Percentiles rank a stretch among this genome's conserved stretches.
These are phyloP conservation scores for Griposia aprilina DNA, from an alignment of 2,888 invertebrate genomes.

Conservation along the genomic window DNA sequence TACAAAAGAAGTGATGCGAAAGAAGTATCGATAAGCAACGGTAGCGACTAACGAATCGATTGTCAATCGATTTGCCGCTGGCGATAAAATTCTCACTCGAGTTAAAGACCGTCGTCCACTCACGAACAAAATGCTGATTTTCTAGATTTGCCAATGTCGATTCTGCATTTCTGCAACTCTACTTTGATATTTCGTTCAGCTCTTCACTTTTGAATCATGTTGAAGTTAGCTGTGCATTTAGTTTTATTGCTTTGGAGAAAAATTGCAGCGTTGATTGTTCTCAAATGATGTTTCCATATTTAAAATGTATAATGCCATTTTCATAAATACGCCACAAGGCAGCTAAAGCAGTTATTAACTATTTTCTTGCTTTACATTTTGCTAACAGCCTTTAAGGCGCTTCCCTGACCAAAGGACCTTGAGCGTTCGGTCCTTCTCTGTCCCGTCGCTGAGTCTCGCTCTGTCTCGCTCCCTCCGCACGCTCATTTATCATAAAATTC, in stretches of 20 bases:
- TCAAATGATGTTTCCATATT: background rate
- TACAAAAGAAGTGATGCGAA: conserved; percentile 73
- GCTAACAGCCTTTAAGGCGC: background rate
- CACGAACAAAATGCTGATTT: conserved; percentile 49
- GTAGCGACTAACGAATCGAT: conserved; percentile 77
- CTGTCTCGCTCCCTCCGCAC: no score
- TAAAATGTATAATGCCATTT: background rate
- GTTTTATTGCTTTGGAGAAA: background rate
- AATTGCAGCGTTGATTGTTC: background rate
- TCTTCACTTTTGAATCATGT: conserved; percentile 11
- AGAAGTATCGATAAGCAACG: conserved; percentile 74
- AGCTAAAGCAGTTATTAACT: background rate
- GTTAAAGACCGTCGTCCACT: conserved; percentile 42
- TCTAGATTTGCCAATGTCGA: conserved; percentile 29
- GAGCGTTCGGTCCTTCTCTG: no score
- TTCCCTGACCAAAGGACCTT: no score
- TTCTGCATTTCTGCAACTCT: conserved; percentile 38
- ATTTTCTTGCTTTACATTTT: background rate
- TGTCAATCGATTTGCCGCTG: conserved; percentile 70
- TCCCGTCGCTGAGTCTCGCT: no score
- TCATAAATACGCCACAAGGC: background rate
- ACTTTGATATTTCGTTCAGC: background rate
- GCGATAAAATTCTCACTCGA: conserved; percentile 69
- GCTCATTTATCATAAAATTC: no score
- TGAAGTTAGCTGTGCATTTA: background rate